Evolutionary conservation across 2,113 vertebrate genomes (phyloP), one percentile per base, ranked within the genome.

Genomic region (Thymallus thymallus): DNA sequence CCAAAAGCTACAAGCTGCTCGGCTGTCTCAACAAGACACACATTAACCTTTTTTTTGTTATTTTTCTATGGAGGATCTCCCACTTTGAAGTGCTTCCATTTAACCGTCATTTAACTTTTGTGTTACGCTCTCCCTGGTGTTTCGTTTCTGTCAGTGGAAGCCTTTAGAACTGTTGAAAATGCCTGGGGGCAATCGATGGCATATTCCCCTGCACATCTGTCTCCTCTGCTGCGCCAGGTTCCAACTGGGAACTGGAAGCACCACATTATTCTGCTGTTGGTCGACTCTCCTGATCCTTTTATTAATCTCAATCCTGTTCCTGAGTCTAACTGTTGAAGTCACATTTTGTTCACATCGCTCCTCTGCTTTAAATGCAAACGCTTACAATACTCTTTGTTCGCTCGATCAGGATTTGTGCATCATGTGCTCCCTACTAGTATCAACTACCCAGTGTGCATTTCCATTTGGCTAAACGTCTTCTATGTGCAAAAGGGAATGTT

Each of bases 41-140:
- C 86, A 91, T 91, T 91, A 91, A 93, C 92, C 91, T 92, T 82
- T 81, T n/a, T n/a, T 72, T 66, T 29, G 69, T 85, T 80, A 87
- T 69, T 82, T 82, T 91, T 84, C 83, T 80, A 80, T 73, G 71
- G 72, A 84, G 89, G 30, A 86, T 87, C 82, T 79, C 87, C 87
- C 80, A 81, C 89, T 92, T 90, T 91, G 84, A 91, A 91, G 89
- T 86, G 87, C 84, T 80, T 88, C 87, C 87, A 82, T 90, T 92
- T 91, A 93, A 92, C 90, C 91, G 91, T 90, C 87, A 86, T 91
- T 88, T 76, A 85, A 90, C 88, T 88, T 90, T 86, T 78, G 88
- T 88, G 88, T 88, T 85, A 74, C 75, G 84, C 61, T 0, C 80
- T 90, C 88, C 86, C 85, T 35, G 75, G 85, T 12, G 71, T 78